Evolutionary conservation across 2,888 invertebrate species (phyloP).

Genomic region (Blera fallax): DNA sequence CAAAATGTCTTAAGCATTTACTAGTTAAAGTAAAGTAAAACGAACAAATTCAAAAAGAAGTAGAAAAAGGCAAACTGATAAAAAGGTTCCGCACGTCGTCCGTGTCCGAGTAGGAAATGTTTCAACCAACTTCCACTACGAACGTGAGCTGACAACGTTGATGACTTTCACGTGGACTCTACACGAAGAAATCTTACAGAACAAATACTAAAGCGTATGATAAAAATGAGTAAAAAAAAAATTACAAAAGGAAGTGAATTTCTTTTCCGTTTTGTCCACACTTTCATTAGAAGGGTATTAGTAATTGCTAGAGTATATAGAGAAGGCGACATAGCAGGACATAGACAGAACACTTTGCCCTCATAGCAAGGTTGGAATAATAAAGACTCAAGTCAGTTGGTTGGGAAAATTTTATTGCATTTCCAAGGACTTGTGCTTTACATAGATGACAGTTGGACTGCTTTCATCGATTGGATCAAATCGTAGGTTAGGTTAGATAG

Average conservation of each 20-base stretch:
- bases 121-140: conserved; percentile 35
- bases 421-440: no score
- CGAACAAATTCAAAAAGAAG: conserved; percentile 14
- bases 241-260: conserved; percentile 8
- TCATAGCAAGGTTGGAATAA: conserved; percentile 11
- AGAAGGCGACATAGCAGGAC: background rate
- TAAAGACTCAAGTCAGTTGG: background rate
- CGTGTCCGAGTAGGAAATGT: conserved; percentile 53
- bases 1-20: conserved; percentile 33
- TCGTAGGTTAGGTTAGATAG: no score
- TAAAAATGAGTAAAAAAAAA: conserved; percentile 7
- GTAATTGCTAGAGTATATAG: conserved; percentile 4
- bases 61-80: conserved; percentile 10
- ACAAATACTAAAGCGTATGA: conserved; percentile 9
- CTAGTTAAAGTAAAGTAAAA: conserved; percentile 27
- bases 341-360: background rate
- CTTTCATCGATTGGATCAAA: no score
- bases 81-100: conserved; percentile 53
- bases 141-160: conserved; percentile 64
- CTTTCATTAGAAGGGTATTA: conserved; percentile 4
- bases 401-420: background rate
- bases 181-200: conserved; percentile 16
- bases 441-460: no score
- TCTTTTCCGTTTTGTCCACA: conserved; percentile 20
- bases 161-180: conserved; percentile 49